Percentiles rank a stretch among this genome's conserved stretches.
Evolutionary conservation across 2,888 invertebrate species (phyloP).

Genomic region (Philonicus albiceps): DNA sequence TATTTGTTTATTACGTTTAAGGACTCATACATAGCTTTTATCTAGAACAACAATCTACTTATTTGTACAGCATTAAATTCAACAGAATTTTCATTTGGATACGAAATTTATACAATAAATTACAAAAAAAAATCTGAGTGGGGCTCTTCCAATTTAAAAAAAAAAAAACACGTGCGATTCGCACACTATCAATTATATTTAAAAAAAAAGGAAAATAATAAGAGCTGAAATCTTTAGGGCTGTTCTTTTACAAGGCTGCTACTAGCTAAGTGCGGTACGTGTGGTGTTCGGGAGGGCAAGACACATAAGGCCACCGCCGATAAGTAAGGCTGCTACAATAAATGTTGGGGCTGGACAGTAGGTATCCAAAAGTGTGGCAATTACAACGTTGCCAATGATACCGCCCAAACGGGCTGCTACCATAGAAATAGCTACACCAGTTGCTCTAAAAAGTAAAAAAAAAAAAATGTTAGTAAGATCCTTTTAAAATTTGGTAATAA

Average conservation of each 20-base stretch:
- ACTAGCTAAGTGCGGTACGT: slow-evolving; percentile 70
- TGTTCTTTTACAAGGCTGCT: neutral
- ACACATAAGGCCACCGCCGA: slow-evolving; percentile 87
- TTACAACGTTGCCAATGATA: slow-evolving; percentile 78
- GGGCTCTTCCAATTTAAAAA: neutral
- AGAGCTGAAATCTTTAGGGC: neutral
- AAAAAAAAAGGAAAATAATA: neutral
- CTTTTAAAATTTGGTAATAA: neutral
- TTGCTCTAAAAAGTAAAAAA: slow-evolving; percentile 70
- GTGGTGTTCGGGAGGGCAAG: slow-evolving; percentile 90
- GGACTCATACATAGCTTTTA: slow-evolving; percentile 6
- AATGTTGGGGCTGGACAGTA: slow-evolving; percentile 93
- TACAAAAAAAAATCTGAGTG: slow-evolving; percentile 21
- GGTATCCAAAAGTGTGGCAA: slow-evolving; percentile 84
- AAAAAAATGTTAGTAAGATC: neutral
- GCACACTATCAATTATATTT: neutral
- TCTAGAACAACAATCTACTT: slow-evolving; percentile 16
- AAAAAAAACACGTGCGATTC: neutral
- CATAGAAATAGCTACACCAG: slow-evolving; percentile 90
- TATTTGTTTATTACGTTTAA: neutral
- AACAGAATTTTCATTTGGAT: slow-evolving; percentile 21
- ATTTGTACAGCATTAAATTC: slow-evolving; percentile 22
- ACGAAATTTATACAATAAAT: slow-evolving; percentile 36
- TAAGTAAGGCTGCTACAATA: slow-evolving; percentile 84
- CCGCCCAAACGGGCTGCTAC: slow-evolving; percentile 89